These are phyloP conservation scores for Hirtodrosophila duncani DNA, from an alignment of 2,888 invertebrate species.

Conservation along the genomic window DNA sequence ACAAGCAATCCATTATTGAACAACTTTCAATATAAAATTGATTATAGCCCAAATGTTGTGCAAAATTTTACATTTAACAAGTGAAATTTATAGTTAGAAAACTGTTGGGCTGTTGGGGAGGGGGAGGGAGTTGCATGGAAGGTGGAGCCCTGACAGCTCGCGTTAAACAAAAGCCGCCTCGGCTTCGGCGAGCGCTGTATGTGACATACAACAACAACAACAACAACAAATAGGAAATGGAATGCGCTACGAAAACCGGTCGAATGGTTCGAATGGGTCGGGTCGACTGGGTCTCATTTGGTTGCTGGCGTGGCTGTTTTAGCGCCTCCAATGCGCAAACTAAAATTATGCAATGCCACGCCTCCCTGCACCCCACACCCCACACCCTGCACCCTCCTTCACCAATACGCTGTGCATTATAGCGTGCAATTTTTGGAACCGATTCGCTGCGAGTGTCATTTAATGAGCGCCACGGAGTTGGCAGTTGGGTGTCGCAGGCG, in stretches of 20 bases:
- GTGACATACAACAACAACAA: constrained; percentile 50
- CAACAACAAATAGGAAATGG: too few species aligned
- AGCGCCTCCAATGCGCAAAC: constrained; percentile 57
- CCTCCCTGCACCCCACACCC: constrained; percentile 18
- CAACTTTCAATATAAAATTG: too few species aligned
- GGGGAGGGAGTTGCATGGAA: neutral
- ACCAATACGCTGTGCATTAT: constrained; percentile 48
- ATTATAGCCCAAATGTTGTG: too few species aligned
- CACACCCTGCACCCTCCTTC: neutral
- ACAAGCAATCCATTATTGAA: too few species aligned
- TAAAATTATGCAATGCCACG: constrained; percentile 73
- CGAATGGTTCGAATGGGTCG: neutral
- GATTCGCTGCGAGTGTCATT: constrained; percentile 65
- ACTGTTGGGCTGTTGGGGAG: neutral
- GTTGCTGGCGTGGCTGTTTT: constrained; percentile 53
- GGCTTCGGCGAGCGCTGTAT: constrained; percentile 54
- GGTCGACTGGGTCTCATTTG: constrained; percentile 14
- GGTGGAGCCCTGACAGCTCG: too few species aligned
- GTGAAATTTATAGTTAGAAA: neutral
- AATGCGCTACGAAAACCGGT: neutral
- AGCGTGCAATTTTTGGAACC: constrained; percentile 61
- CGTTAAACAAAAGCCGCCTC: constrained; percentile 45
- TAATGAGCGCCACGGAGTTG: constrained; percentile 62
- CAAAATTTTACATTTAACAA: too few species aligned
- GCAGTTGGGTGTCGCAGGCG: neutral